Evolutionary conservation across 2,888 invertebrate species (phyloP), one percentile per base, ranked within the genome.

Genomic region (Cheilosia vulpina): DNA sequence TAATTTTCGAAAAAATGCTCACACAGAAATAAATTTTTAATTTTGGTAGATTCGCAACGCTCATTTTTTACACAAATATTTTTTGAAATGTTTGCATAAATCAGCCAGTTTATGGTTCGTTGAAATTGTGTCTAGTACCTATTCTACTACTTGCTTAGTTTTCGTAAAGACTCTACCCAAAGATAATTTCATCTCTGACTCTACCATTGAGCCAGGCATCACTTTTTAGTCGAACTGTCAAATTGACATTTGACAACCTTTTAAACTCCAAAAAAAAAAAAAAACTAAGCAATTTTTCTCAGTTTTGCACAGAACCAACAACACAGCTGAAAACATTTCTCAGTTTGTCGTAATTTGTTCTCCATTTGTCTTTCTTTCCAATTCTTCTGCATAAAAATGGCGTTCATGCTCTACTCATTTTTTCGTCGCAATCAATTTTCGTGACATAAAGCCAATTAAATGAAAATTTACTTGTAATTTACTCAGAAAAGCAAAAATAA

Each of bases 301-400:
- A 68, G 68, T 60, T 68, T 52, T 53, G 60, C 38, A 77, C 52
- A 76, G 52, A 76, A 76, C 76, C 66, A 65, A 66, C 65, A 75
- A 75, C 65, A 76, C 66, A 76, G 58, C 62, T 66, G 65, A 66
- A 66, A 47, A 50, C 47, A 66, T 50, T 65, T 65, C 47, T 41
- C 34, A 41, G 41, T 62, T 63, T 71, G 57, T 71, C 65, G 71
- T 72, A 71, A 68, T 80, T 72, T 53, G 60, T 43, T 66, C 17
- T 73, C 62, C 52, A 68, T 73, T 73, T 66, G 83, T 21, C 77
- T 69, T 78, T 78, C 78, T 63, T 83, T 80, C 58, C 80, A 76
- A 80, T 80, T 80, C 80, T 84, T 63, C 73, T 83, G 62, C 78
- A 47, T 53, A 80, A 84, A 84, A 84, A 84, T 84, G 84, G 84